Conservation (phyloP, 2,797 vertebrate genomes). For the Lithobates sylvaticus region DNA sequence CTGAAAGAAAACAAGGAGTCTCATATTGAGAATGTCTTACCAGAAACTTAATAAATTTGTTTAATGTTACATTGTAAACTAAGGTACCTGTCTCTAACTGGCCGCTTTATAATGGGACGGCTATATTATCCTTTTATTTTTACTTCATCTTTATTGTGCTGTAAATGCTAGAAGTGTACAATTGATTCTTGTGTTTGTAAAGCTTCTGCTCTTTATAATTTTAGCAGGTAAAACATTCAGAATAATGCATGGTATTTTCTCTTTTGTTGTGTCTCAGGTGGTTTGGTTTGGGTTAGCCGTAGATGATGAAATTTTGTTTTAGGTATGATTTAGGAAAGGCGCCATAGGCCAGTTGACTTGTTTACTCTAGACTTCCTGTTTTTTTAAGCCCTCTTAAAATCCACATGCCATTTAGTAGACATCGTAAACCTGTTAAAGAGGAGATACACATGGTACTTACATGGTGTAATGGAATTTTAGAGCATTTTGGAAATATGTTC, state of each 20-base stretch:
- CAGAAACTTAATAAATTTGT: constrained; percentile 7
- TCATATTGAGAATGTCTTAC: constrained; percentile 4
- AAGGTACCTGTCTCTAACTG: not conserved
- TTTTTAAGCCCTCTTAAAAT: not conserved
- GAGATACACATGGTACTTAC: too few relatives aligned
- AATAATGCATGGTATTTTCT: not conserved
- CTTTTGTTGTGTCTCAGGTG: not conserved
- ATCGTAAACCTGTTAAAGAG: not conserved
- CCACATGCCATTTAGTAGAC: not conserved
- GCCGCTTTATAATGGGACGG: not conserved
- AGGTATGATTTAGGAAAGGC: not conserved
- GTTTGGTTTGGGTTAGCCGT: not conserved
- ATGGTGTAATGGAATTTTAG: too few relatives aligned
- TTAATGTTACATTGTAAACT: constrained; percentile 5
- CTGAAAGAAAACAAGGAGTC: constrained; percentile 7
- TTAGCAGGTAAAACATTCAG: not conserved
- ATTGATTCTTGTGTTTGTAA: constrained; percentile 2
- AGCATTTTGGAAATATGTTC: too few relatives aligned
- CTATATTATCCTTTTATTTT: constrained; percentile 10
- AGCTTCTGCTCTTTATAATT: not conserved
- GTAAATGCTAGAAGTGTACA: constrained; percentile 3
- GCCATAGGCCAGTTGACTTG: not conserved
- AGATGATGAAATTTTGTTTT: not conserved
- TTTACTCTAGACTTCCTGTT: not conserved
- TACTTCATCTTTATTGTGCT: constrained; percentile 10